These are phyloP conservation scores for Vimba vimba DNA, from an alignment of 2,113 vertebrate genomes.

Conservation along the genomic window DNA sequence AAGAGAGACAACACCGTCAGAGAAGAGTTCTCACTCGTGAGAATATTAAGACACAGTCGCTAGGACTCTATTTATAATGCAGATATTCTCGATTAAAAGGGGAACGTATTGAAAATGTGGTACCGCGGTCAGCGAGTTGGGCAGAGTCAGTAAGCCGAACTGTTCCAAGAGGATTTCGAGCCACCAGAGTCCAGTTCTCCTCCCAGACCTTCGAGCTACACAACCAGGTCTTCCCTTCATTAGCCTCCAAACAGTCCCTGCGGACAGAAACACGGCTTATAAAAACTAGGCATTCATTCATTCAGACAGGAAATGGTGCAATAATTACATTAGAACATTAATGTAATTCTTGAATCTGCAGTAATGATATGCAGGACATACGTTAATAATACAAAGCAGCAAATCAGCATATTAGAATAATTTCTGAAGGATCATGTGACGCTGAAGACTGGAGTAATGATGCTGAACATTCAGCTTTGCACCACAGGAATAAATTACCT, in stretches of 20 bases:
- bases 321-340: neutral
- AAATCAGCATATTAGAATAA: neutral
- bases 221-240: neutral
- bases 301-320: neutral
- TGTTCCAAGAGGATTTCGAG: slow-evolving; percentile 69
- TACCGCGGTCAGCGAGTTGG: slow-evolving; percentile 71
- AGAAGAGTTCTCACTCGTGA: neutral
- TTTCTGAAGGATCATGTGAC: neutral
- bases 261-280: neutral
- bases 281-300: neutral
- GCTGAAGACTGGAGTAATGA: neutral
- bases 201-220: slow-evolving; percentile 64
- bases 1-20: neutral
- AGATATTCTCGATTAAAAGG: neutral
- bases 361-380: neutral
- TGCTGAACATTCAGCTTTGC: neutral
- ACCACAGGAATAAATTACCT: neutral
- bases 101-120: neutral
- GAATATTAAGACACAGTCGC: neutral
- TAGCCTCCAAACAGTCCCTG: slow-evolving; percentile 34
- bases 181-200: slow-evolving; percentile 72
- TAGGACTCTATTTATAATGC: neutral
- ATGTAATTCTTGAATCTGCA: neutral
- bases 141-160: slow-evolving; percentile 68
- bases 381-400: neutral